Base-by-base conservation (phyloP, 2,888 invertebrate species). In the Ceraclea dissimilis region DNA sequence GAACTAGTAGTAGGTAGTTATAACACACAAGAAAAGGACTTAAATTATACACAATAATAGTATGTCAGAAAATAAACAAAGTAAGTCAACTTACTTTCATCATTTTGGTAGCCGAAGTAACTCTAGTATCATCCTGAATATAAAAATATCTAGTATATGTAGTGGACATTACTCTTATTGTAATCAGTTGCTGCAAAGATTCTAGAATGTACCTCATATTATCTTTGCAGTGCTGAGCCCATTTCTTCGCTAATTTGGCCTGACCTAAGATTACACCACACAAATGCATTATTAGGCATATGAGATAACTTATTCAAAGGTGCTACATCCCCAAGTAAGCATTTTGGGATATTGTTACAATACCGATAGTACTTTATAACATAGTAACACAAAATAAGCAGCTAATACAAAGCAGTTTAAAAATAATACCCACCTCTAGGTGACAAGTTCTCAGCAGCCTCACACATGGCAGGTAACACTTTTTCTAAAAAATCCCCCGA, bases 141-240 rank as follows among this genome's bases (percentile, higher is more conserved):
- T 82, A 83, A 65, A 85, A 88, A 65, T 86, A 84, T 49, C 82
- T 71, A 22, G 82, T 80, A 68, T 86, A 87, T 60, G 84, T 83
- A 2, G 86, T 86, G 43, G 88, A 85, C 59, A 93, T 86, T 10
- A 93, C 88, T 68, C 88, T 82, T 18, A 93, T 75, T 0, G 93
- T 93, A 62, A 95, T 89, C 47, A 94, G 78, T 68, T 94, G 93
- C 66, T 95, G 95, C 17, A 94, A 75, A 20, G 87, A 84, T 67
- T 90, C 85, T 57, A 91, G 69, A 51, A 90, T 80, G 63, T 79
- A 80, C 20, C 82, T 80, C 48, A 91, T 73, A 53, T 79, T 80
- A 31, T 79, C 78, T 63, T 80, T 81, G 65, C 83, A 83, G 64
- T 85, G 82, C 43, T 79, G 78, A 0, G 90, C 84, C 93, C 93